A percentile compares a stretch with the other conserved stretches of the same genome.
Conservation (phyloP, 2,113 vertebrate genomes). For the Misgurnus anguillicaudatus region DNA sequence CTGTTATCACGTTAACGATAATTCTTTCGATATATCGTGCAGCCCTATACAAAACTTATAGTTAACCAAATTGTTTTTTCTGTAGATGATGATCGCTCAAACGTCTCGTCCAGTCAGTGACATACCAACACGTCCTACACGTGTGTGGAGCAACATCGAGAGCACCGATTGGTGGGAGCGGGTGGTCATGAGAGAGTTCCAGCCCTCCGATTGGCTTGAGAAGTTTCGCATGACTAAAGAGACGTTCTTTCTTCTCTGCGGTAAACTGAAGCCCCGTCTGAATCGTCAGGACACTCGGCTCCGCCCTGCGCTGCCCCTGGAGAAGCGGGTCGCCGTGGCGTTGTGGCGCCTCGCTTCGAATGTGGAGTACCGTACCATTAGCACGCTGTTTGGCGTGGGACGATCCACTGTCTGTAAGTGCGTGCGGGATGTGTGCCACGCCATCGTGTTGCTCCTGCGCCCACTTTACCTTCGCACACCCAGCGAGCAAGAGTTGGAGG, state of each 20-base stretch:
- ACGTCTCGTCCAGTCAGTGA: constrained; percentile 59
- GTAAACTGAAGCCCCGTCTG: constrained; percentile 73
- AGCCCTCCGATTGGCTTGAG: constrained; percentile 77
- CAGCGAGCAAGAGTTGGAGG: constrained; percentile 68
- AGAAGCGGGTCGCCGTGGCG: constrained; percentile 78
- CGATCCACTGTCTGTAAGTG: constrained; percentile 77
- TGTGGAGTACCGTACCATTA: constrained; percentile 77
- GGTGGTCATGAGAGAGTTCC: constrained; percentile 76
- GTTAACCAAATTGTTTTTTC: neutral
- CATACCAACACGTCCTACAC: constrained; percentile 58
- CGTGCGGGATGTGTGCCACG: constrained; percentile 77
- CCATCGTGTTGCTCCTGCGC: constrained; percentile 74
- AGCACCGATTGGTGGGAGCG: constrained; percentile 80
- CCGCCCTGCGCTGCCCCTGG: constrained; percentile 74
- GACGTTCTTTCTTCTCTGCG: constrained; percentile 75
- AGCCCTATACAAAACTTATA: too few relatives aligned
- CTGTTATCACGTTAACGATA: too few relatives aligned
- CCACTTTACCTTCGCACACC: constrained; percentile 68
- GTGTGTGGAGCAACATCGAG: constrained; percentile 72
- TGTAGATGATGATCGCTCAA: constrained; percentile 70
- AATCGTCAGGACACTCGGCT: constrained; percentile 76
- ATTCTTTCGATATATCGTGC: too few relatives aligned
- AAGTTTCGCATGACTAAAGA: constrained; percentile 78
- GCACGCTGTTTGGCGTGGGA: constrained; percentile 74
- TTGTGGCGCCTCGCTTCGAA: constrained; percentile 79